phyloP scores from a whole-genome alignment of 2,888 invertebrate genomes.

The Sinodicranocentrus sp. region DNA sequence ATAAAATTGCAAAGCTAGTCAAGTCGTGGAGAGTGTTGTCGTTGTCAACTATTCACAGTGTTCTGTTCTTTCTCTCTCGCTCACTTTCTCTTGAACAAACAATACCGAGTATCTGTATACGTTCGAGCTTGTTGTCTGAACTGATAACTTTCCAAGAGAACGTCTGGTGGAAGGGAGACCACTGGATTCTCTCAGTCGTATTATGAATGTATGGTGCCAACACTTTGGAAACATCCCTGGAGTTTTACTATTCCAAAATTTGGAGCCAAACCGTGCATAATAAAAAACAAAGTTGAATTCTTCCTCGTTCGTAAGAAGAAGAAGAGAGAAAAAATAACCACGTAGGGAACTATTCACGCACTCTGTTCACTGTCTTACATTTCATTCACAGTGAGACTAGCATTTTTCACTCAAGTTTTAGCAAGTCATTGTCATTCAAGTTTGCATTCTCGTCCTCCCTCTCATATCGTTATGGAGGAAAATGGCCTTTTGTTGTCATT shows the following conservation, averaged over 20 bases:
- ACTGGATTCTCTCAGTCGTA: background rate
- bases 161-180: background rate
- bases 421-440: conserved; percentile 24
- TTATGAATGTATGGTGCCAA: conserved; percentile 24
- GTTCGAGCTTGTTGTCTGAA: background rate
- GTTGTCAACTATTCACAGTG: conserved; percentile 46
- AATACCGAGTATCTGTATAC: no score
- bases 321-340: background rate
- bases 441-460: background rate
- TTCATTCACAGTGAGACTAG: background rate
- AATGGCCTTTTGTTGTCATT: background rate
- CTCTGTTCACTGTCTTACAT: background rate
- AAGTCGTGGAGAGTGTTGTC: conserved; percentile 35
- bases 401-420: conserved; percentile 11
- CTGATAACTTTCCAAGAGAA: background rate
- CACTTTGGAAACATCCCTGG: conserved; percentile 19
- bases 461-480: no score
- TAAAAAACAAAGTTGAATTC: conserved; percentile 11
- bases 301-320: background rate
- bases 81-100: no score
- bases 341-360: conserved; percentile 4
- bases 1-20: conserved; percentile 40
- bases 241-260: conserved; percentile 23
- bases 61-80: no score
- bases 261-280: conserved; percentile 22